Evolutionary conservation across 2,888 invertebrate species (phyloP).

Genomic region (Tipula vernalis): DNA sequence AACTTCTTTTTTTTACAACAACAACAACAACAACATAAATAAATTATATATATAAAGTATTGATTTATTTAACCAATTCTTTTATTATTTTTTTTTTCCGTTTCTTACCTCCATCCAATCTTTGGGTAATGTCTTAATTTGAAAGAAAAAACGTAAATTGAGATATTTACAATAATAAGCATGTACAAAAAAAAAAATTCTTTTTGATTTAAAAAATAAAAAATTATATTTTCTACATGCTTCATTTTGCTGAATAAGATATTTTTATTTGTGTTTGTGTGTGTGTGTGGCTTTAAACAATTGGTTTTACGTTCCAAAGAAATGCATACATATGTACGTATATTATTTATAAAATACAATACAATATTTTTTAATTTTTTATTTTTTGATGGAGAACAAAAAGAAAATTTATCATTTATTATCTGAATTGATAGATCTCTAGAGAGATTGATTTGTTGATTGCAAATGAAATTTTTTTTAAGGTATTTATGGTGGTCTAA

Average conservation of each 20-base stretch:
- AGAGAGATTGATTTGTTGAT: background rate
- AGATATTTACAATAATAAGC: constrained; percentile 4
- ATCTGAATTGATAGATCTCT: background rate
- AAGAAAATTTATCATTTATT: background rate
- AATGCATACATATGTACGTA: background rate
- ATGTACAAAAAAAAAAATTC: background rate
- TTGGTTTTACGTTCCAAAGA: background rate
- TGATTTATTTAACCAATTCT: constrained; percentile 4
- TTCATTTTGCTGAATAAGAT: background rate
- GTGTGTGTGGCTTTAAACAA: background rate
- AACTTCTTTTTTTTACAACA: background rate
- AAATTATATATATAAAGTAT: background rate
- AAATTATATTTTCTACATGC: background rate
- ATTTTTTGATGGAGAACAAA: background rate
- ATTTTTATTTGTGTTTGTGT: background rate
- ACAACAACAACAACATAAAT: background rate
- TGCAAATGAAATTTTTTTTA: background rate
- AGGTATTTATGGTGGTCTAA: background rate
- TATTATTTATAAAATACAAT: background rate
- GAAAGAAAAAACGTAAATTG: constrained; percentile 1
- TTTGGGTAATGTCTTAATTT: constrained; percentile 4
- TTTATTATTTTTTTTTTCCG: background rate
- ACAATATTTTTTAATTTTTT: background rate
- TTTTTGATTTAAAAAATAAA: background rate
- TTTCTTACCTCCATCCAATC: background rate